These are phyloP conservation scores for Chymomyza procnemis DNA, from an alignment of 2,888 invertebrate species.

Conservation along the genomic window DNA sequence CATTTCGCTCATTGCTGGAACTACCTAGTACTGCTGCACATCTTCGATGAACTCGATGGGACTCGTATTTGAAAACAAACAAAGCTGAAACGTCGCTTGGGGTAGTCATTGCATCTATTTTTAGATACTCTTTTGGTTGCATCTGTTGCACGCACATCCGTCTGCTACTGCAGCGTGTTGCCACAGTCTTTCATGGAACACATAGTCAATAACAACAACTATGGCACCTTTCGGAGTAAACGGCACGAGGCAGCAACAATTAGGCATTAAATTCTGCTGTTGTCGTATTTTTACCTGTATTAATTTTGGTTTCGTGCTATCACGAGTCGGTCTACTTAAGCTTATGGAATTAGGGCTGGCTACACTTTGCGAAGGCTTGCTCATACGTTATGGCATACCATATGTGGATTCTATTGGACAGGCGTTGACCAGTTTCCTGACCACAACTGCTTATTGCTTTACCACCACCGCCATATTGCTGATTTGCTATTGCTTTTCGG, in stretches of 20 bases:
- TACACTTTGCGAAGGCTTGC: slow-evolving; percentile 88
- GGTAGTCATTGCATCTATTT: slow-evolving; percentile 5
- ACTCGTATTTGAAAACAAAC: neutral
- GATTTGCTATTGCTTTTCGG: slow-evolving; percentile 88
- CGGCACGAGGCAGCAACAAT: slow-evolving; percentile 69
- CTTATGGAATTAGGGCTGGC: slow-evolving; percentile 87
- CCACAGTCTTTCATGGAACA: neutral
- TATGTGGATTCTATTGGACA: slow-evolving; percentile 87
- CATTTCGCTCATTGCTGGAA: too few species aligned
- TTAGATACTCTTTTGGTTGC: slow-evolving; percentile 18
- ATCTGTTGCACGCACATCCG: slow-evolving; percentile 3
- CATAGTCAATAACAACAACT: neutral
- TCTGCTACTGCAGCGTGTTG: neutral
- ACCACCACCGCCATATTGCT: slow-evolving; percentile 87
- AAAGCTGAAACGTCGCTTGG: neutral
- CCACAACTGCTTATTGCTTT: slow-evolving; percentile 88
- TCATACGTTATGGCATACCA: slow-evolving; percentile 87
- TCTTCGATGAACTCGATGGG: neutral
- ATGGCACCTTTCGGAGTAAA: slow-evolving; percentile 75
- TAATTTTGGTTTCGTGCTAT: slow-evolving; percentile 86
- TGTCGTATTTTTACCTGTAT: slow-evolving; percentile 89
- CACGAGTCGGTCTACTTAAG: slow-evolving; percentile 86
- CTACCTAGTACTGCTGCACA: too few species aligned
- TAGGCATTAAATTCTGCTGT: slow-evolving; percentile 85
- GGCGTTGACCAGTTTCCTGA: slow-evolving; percentile 88